Base-by-base conservation (phyloP, 2,888 invertebrate species). In the Blomia tropicalis region DNA sequence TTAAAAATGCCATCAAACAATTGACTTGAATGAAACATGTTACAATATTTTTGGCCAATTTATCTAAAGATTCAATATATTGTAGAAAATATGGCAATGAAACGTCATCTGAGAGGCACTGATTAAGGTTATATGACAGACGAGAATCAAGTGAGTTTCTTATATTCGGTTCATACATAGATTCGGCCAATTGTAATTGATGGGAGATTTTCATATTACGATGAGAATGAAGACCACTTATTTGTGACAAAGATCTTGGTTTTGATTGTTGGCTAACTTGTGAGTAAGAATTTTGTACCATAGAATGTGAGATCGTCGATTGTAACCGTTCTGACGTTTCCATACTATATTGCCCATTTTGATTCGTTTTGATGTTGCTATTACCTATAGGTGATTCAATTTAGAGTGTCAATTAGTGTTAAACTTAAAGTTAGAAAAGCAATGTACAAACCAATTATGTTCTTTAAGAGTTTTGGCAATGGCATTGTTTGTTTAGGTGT, bases 41-140 rank as follows among this genome's bases (percentile, higher is more conserved):
- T 62, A 77, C 71, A 36, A 75, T 67, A 60, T 73, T 70, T 7
- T 70, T 70, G 4, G 81, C 80, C n/a, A 30, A 56, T 47, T 69
- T 70, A 25, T 69, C 70, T 67, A 81, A 79, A n/a, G 81, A 78
- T 70, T 89, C 87, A 80, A 92, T 81, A 74, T 82, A 92, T 70
- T 88, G 86, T 62, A 87, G 80, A 72, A 91, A 87, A 74, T 87
- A 86, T 54, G 83, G 82, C 29, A 90, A 76, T 62, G 85, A 85
- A 71, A 82, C 82, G 72, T 84, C 84, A 73, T 88, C 87, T 29
- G 79, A 75, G 19, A 92, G 77, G 67, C 87, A 81, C 70, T 89
- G 84, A 64, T 78, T 75, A 64, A 91, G 76, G 59, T 80, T 83
- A 75, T 85, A 81, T 3, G 85, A 84, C 60, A 90, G 69, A 7